These are phyloP conservation scores for Perdita meconis DNA, from an alignment of 2,888 invertebrate genomes.

Conservation along the genomic window DNA sequence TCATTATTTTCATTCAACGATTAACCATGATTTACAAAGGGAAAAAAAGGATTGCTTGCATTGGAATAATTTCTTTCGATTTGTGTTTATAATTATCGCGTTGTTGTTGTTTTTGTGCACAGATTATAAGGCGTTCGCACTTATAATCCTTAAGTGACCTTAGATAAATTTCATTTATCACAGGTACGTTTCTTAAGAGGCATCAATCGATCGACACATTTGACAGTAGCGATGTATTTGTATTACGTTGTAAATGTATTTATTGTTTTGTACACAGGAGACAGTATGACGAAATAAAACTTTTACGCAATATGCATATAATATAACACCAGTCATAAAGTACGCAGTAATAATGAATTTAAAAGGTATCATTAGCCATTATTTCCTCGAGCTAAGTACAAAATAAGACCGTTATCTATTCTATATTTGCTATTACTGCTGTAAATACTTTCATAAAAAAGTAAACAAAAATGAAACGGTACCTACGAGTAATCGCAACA, in stretches of 20 bases:
- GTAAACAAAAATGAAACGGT: too few species aligned
- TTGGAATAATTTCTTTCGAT: not conserved
- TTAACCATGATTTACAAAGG: conserved; percentile 28
- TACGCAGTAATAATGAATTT: conserved; percentile 38
- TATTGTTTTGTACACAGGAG: conserved; percentile 58
- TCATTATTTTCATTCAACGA: not conserved
- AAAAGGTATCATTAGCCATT: conserved; percentile 50
- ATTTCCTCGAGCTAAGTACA: conserved; percentile 22
- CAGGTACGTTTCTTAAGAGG: conserved; percentile 3
- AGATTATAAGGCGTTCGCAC: conserved; percentile 6
- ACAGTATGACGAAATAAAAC: conserved; percentile 49
- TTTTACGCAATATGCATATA: conserved; percentile 42
- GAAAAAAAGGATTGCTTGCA: not conserved
- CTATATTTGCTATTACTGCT: conserved; percentile 28
- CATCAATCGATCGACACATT: conserved; percentile 27
- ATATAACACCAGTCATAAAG: conserved; percentile 38
- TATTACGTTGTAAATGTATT: conserved; percentile 53
- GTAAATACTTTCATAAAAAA: conserved; percentile 34
- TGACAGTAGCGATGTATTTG: conserved; percentile 36
- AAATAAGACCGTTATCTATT: conserved; percentile 13
- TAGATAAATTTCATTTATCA: conserved; percentile 39
- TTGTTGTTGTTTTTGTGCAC: conserved; percentile 31
- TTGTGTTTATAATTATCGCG: conserved; percentile 12
- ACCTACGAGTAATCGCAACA: conserved; percentile 40
- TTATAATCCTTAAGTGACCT: conserved; percentile 26